Base-by-base conservation (phyloP, 1,140 invertebrate genomes). In the Ptiloglossa arizonensis region DNA sequence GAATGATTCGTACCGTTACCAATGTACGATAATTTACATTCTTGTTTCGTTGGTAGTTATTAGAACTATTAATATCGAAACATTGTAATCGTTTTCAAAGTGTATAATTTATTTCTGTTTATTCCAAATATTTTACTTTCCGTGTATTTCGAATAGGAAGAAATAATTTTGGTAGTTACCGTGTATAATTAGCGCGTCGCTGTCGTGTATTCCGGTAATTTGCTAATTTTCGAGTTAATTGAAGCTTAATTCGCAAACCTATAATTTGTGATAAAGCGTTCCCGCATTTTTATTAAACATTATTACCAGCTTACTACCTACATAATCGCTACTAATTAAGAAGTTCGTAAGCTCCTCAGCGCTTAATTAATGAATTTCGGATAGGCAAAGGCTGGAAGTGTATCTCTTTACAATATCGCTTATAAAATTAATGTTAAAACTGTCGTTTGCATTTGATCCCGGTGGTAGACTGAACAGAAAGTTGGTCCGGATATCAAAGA, bases 281-380 rank as follows among this genome's bases (percentile, higher is more conserved):
- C 24, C 41, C 3, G 35, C 24, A 69, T 69, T 69, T 69, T 69
- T 69, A 68, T 56, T 56, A 35, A 68, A 41, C 52, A 27, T 56
- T 69, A 69, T 57, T 68, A 54, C 8, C 32, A 38, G 66, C 50
- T 56, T 35, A 56, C 35, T 56, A 56, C 50, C 22, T 56, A 22
- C n/a, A 17, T 69, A 69, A 68, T 68, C 66, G 48, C n/a, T 15
- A 32, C 66, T 68, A 68, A 69, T 69, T 69, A 57, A 24, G 52
- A 69, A 57, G 52, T 41, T 63, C 22, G 17, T 63, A 72, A 63
- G 56, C 56, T 50, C 15, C 44, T 63, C 27, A 15, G 29, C 41
- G 29, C 9, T 60, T 46, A 72, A 38, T 72, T 48, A 63, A 72
- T 63, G 56, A 72, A 72, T 62, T 72, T 63, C 57, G 35, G 57